Evolutionary conservation across 2,888 invertebrate species (phyloP), one percentile per base, ranked within the genome.

Genomic region (Rotaria sp.): DNA sequence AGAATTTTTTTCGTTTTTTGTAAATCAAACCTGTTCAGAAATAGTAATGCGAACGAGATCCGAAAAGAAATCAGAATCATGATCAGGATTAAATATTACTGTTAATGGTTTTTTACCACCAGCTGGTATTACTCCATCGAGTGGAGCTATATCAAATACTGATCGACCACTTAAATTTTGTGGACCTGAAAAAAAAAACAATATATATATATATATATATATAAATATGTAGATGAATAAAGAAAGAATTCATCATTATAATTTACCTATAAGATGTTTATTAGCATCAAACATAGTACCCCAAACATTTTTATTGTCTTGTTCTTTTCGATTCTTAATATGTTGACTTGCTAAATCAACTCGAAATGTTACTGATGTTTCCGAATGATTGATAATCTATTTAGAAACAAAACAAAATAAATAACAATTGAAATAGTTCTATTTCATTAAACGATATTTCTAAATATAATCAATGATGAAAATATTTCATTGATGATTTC

Each of bases 81-180:
- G 91, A 86, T 91, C 91, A 13, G 91, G 91, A 26, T 90, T 89
- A 89, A 91, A 91, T 26, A 90, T 90, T 50, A 91, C 89, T 26
- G 88, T 89, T 30, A 91, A 88, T 85, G 91, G 91, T 80, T 89
- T 88, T 50, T 88, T 89, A 35, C 88, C 86, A 89, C 90, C 89
- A 85, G 90, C 89, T 50, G 89, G 88, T 84, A 91, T 90, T 10
- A 87, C 88, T 26, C 91, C 91, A 85, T 89, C 89, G 3, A 89
- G 87, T 38, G 91, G 91, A 2, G 90, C 90, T 74, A 91, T 88
- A 87, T 91, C 91, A 89, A 91, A 91, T 59, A 90, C 91, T 87
- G 89, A 89, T 86, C 89, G 90, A 8, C 91, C 91, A 88, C 89
- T 90, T 87, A 89, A 88, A 87, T 91, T 91, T 87, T 91, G 91